Conservation (phyloP, 2,797 vertebrate genomes). For the Eupleurogrammus muticus region DNA sequence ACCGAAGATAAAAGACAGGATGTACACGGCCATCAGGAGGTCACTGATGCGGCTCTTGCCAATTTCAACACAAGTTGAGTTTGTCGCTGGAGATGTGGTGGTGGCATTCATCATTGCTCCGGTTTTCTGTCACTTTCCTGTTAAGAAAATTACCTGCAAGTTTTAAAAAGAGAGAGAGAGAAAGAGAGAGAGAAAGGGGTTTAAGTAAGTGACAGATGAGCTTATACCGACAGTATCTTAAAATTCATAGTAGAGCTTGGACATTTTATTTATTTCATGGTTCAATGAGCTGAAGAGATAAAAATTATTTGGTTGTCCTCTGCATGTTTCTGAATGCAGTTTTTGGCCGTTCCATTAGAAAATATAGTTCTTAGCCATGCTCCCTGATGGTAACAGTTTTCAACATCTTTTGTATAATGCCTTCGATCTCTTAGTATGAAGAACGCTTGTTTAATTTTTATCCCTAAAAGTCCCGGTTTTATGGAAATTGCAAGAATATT, state of each 20-base stretch:
- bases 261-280: conserved; percentile 44
- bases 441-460: not conserved
- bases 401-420: not conserved
- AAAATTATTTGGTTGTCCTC: not conserved
- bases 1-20: conserved; percentile 80
- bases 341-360: conserved; percentile 13
- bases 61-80: conserved; percentile 65
- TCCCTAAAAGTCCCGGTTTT: not conserved
- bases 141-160: conserved; percentile 51
- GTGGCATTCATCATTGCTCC: conserved; percentile 43
- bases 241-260: conserved; percentile 3
- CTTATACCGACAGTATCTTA: not conserved
- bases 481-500: conserved; percentile 10
- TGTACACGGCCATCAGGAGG: conserved; percentile 81
- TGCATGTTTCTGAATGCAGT: conserved; percentile 13
- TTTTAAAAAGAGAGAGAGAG: not conserved
- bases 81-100: not conserved
- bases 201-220: not conserved
- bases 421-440: conserved; percentile 9
- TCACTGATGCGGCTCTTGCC: conserved; percentile 47
- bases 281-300: conserved; percentile 28
- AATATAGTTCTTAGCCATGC: conserved; percentile 36
- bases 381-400: conserved; percentile 21
- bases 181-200: not conserved
- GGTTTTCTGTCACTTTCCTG: not conserved